Evolutionary conservation across 2,888 invertebrate species (phyloP).

Genomic region (Nymphalis c-album): DNA sequence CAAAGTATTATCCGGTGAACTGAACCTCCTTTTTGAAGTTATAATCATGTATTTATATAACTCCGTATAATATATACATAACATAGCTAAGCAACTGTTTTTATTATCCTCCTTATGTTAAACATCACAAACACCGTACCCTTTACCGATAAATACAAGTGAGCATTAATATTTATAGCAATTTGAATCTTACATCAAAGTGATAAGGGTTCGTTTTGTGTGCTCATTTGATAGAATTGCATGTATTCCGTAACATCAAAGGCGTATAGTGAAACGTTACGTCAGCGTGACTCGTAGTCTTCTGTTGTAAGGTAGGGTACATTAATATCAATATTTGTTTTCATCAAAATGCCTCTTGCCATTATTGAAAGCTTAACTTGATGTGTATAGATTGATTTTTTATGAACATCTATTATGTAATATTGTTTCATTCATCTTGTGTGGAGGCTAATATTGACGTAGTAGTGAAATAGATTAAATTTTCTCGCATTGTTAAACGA

Average conservation of each 20-base stretch:
- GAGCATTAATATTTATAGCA: neutral
- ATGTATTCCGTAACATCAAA: neutral
- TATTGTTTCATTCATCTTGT: conserved; percentile 5
- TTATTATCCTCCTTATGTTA: neutral
- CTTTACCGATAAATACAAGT: neutral
- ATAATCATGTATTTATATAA: neutral
- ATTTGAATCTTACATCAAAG: neutral
- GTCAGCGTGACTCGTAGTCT: conserved; percentile 28
- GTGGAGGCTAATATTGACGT: neutral
- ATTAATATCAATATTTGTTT: conserved; percentile 36
- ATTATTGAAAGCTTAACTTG: conserved; percentile 36
- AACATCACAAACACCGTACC: neutral
- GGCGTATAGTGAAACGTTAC: neutral
- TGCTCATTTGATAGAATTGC: neutral
- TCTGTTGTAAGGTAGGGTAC: conserved; percentile 7
- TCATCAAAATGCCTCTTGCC: conserved; percentile 31
- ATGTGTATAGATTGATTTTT: conserved; percentile 37
- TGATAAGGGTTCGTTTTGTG: neutral
- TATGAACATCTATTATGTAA: conserved; percentile 12
- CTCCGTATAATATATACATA: neutral
- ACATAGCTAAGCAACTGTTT: neutral
- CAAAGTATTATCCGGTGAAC: neutral
- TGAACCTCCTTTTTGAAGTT: neutral
- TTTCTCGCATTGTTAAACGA: neutral
- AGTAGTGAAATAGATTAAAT: neutral